A percentile compares a stretch with the other conserved stretches of the same genome.
phyloP scores from a whole-genome alignment of 2,797 vertebrate species.

The Hafferia zeledoni region DNA sequence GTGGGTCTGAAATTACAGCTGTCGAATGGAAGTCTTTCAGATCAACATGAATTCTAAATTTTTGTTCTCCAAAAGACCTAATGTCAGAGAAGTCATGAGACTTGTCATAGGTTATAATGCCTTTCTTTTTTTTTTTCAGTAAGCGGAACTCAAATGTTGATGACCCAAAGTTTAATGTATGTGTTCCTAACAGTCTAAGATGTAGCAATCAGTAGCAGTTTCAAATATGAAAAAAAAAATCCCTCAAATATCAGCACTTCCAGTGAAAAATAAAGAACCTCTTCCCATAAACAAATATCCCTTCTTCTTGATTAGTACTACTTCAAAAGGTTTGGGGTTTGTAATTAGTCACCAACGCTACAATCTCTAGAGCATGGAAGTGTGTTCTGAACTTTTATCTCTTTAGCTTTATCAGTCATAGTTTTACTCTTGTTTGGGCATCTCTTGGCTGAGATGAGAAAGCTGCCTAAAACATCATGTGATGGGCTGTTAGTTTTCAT shows the following conservation, averaged over 20 bases:
- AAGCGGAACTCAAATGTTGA: background rate
- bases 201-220: background rate
- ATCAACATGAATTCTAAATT: background rate
- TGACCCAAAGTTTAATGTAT: background rate
- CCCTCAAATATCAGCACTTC: background rate
- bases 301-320: background rate
- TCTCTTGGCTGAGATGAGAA: background rate
- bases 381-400: background rate
- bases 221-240: background rate
- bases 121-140: background rate
- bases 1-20: background rate
- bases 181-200: background rate
- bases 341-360: background rate
- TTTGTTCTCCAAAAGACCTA: background rate
- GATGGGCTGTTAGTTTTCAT: background rate
- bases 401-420: background rate
- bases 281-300: background rate
- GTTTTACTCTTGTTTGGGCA: background rate
- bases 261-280: background rate
- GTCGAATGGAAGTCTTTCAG: background rate
- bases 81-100: background rate
- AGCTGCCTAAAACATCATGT: background rate
- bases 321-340: background rate
- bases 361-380: background rate
- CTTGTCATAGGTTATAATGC: background rate